phyloP scores from a whole-genome alignment of 2,113 vertebrate species.

The Nycticebus coucang region DNA sequence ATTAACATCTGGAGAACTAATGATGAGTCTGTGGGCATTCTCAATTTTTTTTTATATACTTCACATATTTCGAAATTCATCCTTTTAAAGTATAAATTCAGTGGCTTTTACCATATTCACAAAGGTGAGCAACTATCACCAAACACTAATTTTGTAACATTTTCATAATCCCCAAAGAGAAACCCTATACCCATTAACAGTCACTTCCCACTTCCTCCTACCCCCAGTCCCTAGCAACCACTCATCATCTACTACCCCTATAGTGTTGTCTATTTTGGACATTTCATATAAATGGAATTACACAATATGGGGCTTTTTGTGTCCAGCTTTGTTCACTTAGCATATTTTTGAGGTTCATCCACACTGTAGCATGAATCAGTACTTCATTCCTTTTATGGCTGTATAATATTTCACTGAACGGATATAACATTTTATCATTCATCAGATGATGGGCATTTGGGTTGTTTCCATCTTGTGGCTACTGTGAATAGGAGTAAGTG shows the following conservation, averaged over 20 bases:
- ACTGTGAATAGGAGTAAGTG: not conserved
- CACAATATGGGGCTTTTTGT: not conserved
- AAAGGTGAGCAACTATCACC: not conserved
- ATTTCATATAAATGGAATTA: not conserved
- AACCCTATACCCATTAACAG: not conserved
- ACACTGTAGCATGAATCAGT: not conserved
- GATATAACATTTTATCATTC: not conserved
- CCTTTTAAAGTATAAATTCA: not conserved
- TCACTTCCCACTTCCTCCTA: not conserved
- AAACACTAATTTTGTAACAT: not conserved
- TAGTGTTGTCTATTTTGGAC: not conserved
- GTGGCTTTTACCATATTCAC: not conserved
- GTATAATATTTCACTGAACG: not conserved
- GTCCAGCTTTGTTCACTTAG: not conserved
- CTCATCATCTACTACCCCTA: not conserved
- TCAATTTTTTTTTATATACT: not conserved
- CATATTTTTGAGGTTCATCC: conserved; percentile 7
- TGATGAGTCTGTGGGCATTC: not conserved
- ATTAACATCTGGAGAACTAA: not conserved
- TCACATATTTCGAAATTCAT: not conserved
- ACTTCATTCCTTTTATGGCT: not conserved
- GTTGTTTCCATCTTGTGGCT: not conserved
- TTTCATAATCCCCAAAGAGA: not conserved
- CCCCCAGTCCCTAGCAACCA: not conserved
- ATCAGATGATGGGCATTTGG: not conserved